Conservation (phyloP, 2,113 vertebrate species). For the Callocephalon fimbriatum region DNA sequence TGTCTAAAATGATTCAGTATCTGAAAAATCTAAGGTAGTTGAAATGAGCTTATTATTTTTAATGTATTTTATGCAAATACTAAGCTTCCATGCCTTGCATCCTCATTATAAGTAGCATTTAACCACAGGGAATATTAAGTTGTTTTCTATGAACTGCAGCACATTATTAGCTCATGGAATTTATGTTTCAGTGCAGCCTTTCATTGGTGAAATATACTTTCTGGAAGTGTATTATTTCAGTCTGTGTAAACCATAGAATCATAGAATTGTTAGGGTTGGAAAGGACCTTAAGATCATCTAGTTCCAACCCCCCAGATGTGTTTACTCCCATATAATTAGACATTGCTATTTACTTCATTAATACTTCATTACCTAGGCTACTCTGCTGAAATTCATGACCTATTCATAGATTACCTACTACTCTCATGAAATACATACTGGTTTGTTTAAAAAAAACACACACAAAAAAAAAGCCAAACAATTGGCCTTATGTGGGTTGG, state of each 20-base stretch:
- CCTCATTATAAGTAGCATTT: slow-evolving; percentile 2
- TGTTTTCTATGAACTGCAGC: not conserved
- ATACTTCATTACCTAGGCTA: not conserved
- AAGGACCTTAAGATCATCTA: not conserved
- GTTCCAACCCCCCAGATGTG: not conserved
- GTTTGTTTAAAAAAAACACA: not conserved
- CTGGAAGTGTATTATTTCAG: not conserved
- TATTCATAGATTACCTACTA: not conserved
- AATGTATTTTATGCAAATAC: not conserved
- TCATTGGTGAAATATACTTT: not conserved
- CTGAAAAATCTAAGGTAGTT: not conserved
- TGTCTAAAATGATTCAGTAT: not conserved
- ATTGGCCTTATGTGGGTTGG: not conserved
- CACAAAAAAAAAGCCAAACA: not conserved
- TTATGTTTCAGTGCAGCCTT: slow-evolving; percentile 5
- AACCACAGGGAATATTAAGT: not conserved
- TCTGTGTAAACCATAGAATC: not conserved
- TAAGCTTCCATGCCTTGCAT: not conserved
- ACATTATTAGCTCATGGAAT: not conserved
- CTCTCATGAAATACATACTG: not conserved
- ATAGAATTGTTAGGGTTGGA: not conserved
- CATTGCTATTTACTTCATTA: slow-evolving; percentile 16
- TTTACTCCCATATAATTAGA: not conserved
- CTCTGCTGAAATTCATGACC: not conserved
- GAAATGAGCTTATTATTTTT: not conserved